phyloP scores from a whole-genome alignment of 1,140 invertebrate species.

The Matsumurasca onukii region DNA sequence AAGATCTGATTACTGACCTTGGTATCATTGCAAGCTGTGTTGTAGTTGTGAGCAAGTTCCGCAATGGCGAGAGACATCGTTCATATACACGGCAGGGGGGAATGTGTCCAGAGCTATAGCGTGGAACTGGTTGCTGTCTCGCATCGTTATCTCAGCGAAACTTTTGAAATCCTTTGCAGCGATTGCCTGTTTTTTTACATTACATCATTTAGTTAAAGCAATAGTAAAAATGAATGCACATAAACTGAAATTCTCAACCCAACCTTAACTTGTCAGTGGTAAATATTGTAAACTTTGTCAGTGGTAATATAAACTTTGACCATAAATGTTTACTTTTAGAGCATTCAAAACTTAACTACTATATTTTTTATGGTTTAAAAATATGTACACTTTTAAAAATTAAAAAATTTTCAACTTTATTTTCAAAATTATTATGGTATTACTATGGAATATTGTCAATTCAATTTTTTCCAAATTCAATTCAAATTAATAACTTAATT shows the following conservation, averaged over 20 bases:
- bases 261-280: neutral
- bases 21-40: conserved; percentile 59
- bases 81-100: conserved; percentile 93
- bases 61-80: conserved; percentile 82
- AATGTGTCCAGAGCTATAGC: conserved; percentile 92
- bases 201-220: too few species aligned
- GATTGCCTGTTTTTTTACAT: too few species aligned
- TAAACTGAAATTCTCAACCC: too few species aligned
- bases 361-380: too few species aligned
- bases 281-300: neutral
- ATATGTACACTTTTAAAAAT: too few species aligned
- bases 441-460: too few species aligned
- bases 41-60: conserved; percentile 80
- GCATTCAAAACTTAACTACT: too few species aligned
- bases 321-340: neutral
- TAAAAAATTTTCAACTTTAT: too few species aligned
- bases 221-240: conserved; percentile 26
- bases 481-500: too few species aligned
- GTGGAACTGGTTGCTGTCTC: conserved; percentile 98
- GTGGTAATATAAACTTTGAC: neutral
- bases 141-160: conserved; percentile 95
- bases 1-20: conserved; percentile 57
- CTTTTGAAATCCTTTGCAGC: conserved; percentile 73
- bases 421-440: too few species aligned
- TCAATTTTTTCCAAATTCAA: too few species aligned